These are phyloP conservation scores for Oxycera nigricornis DNA, from an alignment of 2,888 invertebrate species.

Conservation along the genomic window DNA sequence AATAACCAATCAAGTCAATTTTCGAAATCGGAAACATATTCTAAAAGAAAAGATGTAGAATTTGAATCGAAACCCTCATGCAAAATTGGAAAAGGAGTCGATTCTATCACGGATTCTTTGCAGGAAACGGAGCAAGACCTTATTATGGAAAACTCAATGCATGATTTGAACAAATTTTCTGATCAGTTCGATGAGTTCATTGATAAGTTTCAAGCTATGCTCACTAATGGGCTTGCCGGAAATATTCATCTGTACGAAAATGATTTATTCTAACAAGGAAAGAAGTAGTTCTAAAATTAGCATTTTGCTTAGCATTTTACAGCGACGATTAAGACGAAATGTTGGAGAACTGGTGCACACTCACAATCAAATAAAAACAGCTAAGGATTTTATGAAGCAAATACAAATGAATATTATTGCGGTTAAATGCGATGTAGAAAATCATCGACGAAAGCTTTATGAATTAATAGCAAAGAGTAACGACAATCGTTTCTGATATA, in stretches of 20 bases:
- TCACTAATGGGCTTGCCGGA: not conserved
- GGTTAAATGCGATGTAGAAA: not conserved
- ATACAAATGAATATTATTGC: not conserved
- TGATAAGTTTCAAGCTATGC: not conserved
- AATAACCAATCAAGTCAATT: too few species aligned
- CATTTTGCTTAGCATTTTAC: not conserved
- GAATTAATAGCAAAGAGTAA: not conserved
- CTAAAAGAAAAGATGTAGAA: too few species aligned
- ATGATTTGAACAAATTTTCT: not conserved
- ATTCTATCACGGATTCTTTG: not conserved
- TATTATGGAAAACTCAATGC: not conserved
- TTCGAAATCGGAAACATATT: too few species aligned
- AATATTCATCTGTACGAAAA: not conserved
- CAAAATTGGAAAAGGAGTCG: not conserved
- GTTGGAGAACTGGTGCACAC: not conserved
- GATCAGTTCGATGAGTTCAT: slow-evolving; percentile 1
- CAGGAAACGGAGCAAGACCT: not conserved
- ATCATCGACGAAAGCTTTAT: not conserved
- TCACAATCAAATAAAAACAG: not conserved
- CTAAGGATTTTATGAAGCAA: not conserved
- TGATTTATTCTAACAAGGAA: not conserved
- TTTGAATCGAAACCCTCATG: too few species aligned
- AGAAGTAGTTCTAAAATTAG: not conserved
- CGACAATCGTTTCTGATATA: too few species aligned
- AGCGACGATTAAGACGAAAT: not conserved